phyloP scores from a whole-genome alignment of 2,888 invertebrate genomes.

The Ceratothoa steindachneri region DNA sequence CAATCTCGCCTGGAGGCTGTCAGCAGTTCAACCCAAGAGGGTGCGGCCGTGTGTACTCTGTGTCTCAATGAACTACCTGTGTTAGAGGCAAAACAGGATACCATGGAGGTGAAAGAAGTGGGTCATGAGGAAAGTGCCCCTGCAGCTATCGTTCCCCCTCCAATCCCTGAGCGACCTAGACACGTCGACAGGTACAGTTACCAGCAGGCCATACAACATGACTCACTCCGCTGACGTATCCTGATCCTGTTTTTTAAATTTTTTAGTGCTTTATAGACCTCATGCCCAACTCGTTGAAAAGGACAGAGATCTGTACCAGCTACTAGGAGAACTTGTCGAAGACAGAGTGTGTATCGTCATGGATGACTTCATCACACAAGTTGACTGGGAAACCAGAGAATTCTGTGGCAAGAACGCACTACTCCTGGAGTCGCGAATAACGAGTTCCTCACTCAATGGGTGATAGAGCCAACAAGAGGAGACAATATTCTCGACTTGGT shows the following conservation, averaged over 20 bases:
- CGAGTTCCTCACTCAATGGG: no score
- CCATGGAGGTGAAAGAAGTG: constrained; percentile 53
- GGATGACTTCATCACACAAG: no score
- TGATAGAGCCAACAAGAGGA: no score
- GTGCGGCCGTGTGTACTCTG: background rate
- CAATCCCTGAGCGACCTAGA: constrained; percentile 37
- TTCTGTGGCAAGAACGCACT: no score
- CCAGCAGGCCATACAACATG: constrained; percentile 47
- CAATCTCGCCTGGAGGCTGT: constrained; percentile 50
- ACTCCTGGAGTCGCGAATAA: no score
- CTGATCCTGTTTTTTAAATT: background rate
- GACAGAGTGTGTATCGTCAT: no score
- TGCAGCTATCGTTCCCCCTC: constrained; percentile 48
- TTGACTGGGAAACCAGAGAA: no score
- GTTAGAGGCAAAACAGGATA: constrained; percentile 50
- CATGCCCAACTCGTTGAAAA: no score
- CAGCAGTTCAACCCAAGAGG: background rate
- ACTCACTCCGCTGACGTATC: constrained; percentile 30
- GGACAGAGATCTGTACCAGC: no score
- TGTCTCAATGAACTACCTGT: constrained; percentile 49
- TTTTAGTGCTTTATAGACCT: no score
- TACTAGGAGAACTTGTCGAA: no score
- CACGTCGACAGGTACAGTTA: constrained; percentile 56
- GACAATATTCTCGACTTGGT: no score
- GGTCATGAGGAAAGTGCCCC: constrained; percentile 38